Percentiles rank a stretch among this genome's conserved stretches.
Conservation (phyloP, 2,113 vertebrate species). For the Rhodinocichla rosea region DNA sequence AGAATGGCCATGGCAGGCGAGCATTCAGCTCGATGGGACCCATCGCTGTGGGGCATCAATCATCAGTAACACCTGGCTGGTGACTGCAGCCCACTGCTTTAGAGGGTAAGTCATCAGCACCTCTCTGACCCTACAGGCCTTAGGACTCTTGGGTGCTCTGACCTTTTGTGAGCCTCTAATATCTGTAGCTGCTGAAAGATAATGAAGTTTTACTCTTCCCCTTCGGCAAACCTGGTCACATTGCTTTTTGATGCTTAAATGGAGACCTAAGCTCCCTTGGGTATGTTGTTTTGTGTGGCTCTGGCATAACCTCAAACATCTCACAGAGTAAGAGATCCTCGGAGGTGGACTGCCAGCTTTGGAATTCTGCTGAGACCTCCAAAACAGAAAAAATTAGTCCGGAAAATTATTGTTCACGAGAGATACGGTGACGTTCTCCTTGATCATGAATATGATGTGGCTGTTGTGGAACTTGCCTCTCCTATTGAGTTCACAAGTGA, state of each 20-base stretch:
- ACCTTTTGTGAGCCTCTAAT: background rate
- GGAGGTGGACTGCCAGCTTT: conserved; percentile 74
- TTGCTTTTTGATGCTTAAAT: background rate
- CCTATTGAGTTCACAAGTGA: conserved; percentile 63
- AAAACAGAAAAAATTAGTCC: conserved; percentile 59
- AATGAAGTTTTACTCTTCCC: background rate
- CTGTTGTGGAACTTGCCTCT: conserved; percentile 66
- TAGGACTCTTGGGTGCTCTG: background rate
- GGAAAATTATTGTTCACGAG: conserved; percentile 71
- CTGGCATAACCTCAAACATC: background rate
- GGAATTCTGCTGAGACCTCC: conserved; percentile 72
- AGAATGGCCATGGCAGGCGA: conserved; percentile 94
- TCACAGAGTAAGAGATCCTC: conserved; percentile 58
- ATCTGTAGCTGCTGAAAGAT: background rate
- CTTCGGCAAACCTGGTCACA: background rate
- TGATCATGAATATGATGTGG: conserved; percentile 67
- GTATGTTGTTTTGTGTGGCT: background rate
- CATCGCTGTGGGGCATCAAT: conserved; percentile 90
- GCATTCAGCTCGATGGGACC: conserved; percentile 78
- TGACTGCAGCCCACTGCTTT: conserved; percentile 94
- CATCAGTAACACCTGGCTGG: conserved; percentile 84
- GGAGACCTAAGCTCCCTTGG: background rate
- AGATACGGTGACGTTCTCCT: background rate
- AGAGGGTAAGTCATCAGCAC: conserved; percentile 54
- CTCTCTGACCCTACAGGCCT: background rate